A percentile compares a stretch with the other conserved stretches of the same genome.
Evolutionary conservation across 1,140 invertebrate species (phyloP).

Genomic region (Drosophila willistoni): DNA sequence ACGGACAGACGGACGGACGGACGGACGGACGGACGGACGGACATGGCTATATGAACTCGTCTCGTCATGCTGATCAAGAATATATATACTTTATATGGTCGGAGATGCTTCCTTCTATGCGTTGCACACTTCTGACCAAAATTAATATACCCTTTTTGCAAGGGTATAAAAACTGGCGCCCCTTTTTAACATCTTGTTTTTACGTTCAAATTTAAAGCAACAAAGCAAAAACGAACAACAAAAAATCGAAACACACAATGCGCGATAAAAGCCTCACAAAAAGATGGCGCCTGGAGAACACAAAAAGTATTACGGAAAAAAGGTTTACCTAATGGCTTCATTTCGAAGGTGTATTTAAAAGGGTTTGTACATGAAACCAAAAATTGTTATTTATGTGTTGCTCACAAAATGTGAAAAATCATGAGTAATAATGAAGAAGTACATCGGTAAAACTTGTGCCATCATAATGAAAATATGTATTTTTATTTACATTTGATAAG

Average conservation of each 20-base stretch:
- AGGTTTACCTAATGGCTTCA: constrained; percentile 61
- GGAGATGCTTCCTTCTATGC: no score
- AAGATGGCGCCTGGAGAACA: constrained; percentile 7
- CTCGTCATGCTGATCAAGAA: no score
- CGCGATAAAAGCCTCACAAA: constrained; percentile 46
- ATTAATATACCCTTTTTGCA: no score
- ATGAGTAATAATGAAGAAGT: constrained; percentile 55
- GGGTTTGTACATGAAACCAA: constrained; percentile 14
- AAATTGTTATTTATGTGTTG: constrained; percentile 8
- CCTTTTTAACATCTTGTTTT: constrained; percentile 44
- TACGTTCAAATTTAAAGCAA: constrained; percentile 55
- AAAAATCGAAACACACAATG: constrained; percentile 58
- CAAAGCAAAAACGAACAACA: constrained; percentile 26
- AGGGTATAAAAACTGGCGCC: constrained; percentile 34
- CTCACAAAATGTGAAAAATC: constrained; percentile 31
- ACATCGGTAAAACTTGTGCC: constrained; percentile 44
- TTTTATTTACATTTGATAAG: neutral
- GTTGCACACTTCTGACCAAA: no score
- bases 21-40: no score
- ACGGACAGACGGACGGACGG: no score
- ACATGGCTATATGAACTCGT: no score
- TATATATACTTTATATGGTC: no score
- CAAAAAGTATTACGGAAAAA: neutral
- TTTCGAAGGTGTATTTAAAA: constrained; percentile 38
- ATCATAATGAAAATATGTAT: constrained; percentile 10